phyloP scores from a whole-genome alignment of 2,888 invertebrate genomes.

The Hydroisotoma schaefferi region DNA sequence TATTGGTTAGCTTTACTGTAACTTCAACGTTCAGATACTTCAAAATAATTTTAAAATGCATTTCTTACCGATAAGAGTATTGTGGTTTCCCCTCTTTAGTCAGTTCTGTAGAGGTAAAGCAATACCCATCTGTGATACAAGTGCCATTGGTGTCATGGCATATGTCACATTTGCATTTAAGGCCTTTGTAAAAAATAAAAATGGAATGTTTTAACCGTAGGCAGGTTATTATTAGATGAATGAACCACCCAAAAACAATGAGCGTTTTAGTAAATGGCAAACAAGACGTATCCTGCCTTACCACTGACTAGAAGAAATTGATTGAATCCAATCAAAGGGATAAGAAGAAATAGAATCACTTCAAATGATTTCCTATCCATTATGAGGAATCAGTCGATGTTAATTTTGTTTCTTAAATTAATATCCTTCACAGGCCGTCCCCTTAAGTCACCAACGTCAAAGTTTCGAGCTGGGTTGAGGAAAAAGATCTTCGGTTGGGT shows the following conservation, averaged over 20 bases:
- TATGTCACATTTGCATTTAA: conserved; percentile 81
- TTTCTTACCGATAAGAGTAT: conserved; percentile 72
- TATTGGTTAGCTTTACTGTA: too few species aligned
- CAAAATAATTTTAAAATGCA: not conserved
- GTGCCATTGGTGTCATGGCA: conserved; percentile 70
- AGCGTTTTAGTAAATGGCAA: not conserved
- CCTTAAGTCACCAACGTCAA: too few species aligned
- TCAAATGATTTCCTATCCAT: too few species aligned
- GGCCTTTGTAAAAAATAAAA: conserved; percentile 57
- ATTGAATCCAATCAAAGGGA: conserved; percentile 19
- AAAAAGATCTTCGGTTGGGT: too few species aligned
- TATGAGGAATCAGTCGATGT: too few species aligned
- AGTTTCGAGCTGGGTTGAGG: too few species aligned
- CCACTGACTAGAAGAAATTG: conserved; percentile 41
- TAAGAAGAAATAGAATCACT: not conserved
- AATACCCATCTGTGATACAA: conserved; percentile 84
- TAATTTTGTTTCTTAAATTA: too few species aligned
- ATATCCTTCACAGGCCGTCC: too few species aligned
- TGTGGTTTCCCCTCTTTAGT: conserved; percentile 60
- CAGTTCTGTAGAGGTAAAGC: conserved; percentile 73
- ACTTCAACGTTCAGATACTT: too few species aligned
- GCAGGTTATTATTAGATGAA: not conserved
- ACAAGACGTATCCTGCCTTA: conserved; percentile 17
- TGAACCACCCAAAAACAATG: not conserved
- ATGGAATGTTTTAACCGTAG: not conserved